Evolutionary conservation across 2,888 invertebrate species (phyloP).

Genomic region (Diabrotica balteata): DNA sequence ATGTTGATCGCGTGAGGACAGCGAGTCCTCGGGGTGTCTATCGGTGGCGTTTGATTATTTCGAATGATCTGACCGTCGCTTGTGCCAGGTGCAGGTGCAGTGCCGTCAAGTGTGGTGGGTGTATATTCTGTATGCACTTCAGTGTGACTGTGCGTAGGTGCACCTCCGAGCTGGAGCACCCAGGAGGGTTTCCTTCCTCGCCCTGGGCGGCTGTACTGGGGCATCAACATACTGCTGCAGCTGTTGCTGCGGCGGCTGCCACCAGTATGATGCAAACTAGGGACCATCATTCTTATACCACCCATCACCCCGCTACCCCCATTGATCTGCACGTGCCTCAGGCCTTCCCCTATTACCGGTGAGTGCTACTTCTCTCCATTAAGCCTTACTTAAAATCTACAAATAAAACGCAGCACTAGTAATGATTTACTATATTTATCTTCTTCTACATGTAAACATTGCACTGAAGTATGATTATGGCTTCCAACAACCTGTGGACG

Average conservation of each 20-base stretch:
- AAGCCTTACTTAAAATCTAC: neutral
- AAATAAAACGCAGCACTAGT: neutral
- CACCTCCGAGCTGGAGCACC: constrained; percentile 74
- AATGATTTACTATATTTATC: no score
- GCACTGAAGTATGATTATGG: no score
- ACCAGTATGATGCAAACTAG: constrained; percentile 61
- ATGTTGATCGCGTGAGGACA: constrained; percentile 22
- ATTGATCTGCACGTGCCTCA: constrained; percentile 94
- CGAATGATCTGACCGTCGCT: constrained; percentile 35
- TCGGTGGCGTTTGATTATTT: constrained; percentile 9
- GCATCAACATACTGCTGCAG: constrained; percentile 65
- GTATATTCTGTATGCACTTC: constrained; percentile 52
- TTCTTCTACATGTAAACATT: neutral
- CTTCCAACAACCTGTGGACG: no score
- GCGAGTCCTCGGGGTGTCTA: constrained; percentile 25
- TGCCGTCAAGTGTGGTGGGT: constrained; percentile 32
- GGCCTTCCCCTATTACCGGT: constrained; percentile 92
- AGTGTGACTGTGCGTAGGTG: constrained; percentile 54
- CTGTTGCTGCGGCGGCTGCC: constrained; percentile 59
- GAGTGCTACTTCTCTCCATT: constrained; percentile 49
- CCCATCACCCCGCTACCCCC: constrained; percentile 67
- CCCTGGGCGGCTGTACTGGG: constrained; percentile 80
- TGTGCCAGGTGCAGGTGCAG: constrained; percentile 46
- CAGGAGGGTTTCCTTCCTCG: constrained; percentile 74
- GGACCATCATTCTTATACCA: constrained; percentile 64